phyloP scores from a whole-genome alignment of 2,888 invertebrate species.

The Notodonta ziczac region DNA sequence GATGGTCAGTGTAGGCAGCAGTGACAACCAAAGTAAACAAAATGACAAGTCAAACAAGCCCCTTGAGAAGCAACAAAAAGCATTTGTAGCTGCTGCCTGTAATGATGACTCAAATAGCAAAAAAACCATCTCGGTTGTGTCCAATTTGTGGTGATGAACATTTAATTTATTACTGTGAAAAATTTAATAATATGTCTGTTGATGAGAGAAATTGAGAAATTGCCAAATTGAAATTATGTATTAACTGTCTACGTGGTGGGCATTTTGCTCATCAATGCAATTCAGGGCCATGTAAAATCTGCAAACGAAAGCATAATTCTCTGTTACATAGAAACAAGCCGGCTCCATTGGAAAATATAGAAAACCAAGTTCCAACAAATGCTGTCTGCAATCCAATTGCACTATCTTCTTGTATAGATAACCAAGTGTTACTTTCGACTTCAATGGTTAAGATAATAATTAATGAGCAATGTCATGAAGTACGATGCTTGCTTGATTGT shows the following conservation, averaged over 20 bases:
- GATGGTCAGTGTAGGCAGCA: not conserved
- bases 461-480: not conserved
- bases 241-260: slow-evolving; percentile 3
- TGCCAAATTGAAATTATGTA: not conserved
- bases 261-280: not conserved
- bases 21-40: not conserved
- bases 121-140: slow-evolving; percentile 1
- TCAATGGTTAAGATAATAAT: not conserved
- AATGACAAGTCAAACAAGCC: not conserved
- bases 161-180: slow-evolving; percentile 5
- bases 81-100: not conserved
- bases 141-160: slow-evolving; percentile 2
- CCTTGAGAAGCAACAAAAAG: not conserved
- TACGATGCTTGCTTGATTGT: slow-evolving; percentile 11
- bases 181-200: not conserved
- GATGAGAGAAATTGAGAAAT: not conserved
- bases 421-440: not conserved
- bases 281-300: slow-evolving; percentile 1
- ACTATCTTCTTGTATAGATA: not conserved
- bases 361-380: not conserved
- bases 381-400: not conserved
- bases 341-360: not conserved
- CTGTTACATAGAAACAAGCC: not conserved
- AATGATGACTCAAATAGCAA: not conserved
- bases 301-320: slow-evolving; percentile 6